phyloP scores from a whole-genome alignment of 2,113 vertebrate genomes.

The Hypocryptadius cinnamomeus region DNA sequence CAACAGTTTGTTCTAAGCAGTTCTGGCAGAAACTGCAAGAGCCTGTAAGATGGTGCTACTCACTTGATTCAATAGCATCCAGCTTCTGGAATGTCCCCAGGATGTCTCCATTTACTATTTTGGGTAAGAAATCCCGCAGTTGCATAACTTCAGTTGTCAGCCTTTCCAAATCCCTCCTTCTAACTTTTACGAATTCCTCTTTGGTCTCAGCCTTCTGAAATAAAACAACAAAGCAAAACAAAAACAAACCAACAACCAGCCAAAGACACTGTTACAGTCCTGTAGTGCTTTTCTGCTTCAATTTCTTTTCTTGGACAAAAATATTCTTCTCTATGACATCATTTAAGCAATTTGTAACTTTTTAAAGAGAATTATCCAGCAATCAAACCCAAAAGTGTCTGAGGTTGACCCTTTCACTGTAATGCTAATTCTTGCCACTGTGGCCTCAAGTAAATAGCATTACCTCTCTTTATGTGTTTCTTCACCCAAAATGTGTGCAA shows the following conservation, averaged over 20 bases:
- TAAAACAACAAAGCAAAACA: neutral
- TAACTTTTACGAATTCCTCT: constrained; percentile 77
- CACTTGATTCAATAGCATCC: constrained; percentile 74
- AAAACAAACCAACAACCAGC: neutral
- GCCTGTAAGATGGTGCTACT: constrained; percentile 7
- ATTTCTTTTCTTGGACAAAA: neutral
- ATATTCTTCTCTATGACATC: neutral
- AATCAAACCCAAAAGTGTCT: neutral
- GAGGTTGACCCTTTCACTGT: neutral
- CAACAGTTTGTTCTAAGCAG: neutral
- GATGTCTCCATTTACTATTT: constrained; percentile 76
- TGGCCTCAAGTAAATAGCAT: neutral
- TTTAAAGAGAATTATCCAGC: neutral
- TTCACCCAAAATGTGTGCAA: neutral
- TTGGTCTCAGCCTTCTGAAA: constrained; percentile 57
- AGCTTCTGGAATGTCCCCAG: constrained; percentile 74
- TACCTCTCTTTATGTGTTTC: neutral
- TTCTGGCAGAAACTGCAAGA: neutral
- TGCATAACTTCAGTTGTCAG: constrained; percentile 94
- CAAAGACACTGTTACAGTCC: neutral
- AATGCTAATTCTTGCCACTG: neutral
- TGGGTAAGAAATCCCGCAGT: constrained; percentile 85
- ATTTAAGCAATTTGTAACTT: neutral
- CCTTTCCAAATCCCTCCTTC: constrained; percentile 82
- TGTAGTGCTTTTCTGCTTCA: neutral